A percentile compares a stretch with the other conserved stretches of the same genome.
Evolutionary conservation across 2,797 vertebrate species (phyloP).

Genomic region (Sebastes matsubarae): DNA sequence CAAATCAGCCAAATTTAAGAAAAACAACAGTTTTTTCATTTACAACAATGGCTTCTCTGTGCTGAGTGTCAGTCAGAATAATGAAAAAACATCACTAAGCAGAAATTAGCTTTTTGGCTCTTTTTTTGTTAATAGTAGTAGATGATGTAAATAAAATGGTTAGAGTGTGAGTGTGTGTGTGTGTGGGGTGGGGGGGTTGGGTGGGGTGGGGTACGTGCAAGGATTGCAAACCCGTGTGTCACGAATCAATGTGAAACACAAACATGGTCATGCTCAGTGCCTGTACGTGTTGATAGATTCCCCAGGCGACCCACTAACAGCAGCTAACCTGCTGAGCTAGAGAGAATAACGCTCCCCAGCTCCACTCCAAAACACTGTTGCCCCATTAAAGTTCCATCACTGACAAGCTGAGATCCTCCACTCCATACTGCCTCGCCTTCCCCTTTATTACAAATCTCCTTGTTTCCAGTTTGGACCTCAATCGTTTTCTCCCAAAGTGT

Average conservation of each 20-base stretch:
- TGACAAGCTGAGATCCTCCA: constrained; percentile 38
- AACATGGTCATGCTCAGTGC: constrained; percentile 6
- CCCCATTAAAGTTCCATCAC: constrained; percentile 48
- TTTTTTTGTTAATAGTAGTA: neutral
- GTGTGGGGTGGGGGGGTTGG: too few species aligned
- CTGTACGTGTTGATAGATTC: constrained; percentile 42
- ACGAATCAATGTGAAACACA: constrained; percentile 27
- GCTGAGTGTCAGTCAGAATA: too few species aligned
- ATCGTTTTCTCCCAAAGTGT: neutral
- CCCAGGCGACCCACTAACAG: constrained; percentile 37
- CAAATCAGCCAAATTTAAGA: neutral
- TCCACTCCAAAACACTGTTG: constrained; percentile 34
- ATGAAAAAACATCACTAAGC: neutral
- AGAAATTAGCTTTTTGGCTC: neutral
- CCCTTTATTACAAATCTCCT: neutral
- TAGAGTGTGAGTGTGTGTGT: neutral
- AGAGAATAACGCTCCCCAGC: constrained; percentile 34
- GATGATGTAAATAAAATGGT: neutral
- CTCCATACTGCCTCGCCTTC: neutral
- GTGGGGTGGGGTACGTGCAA: neutral
- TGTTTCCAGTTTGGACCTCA: constrained; percentile 6
- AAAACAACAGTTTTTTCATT: neutral
- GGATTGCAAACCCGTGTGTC: neutral
- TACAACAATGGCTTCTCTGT: neutral
- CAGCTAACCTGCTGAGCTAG: constrained; percentile 58